phyloP scores from a whole-genome alignment of 2,113 vertebrate genomes.

The Tichodroma muraria region DNA sequence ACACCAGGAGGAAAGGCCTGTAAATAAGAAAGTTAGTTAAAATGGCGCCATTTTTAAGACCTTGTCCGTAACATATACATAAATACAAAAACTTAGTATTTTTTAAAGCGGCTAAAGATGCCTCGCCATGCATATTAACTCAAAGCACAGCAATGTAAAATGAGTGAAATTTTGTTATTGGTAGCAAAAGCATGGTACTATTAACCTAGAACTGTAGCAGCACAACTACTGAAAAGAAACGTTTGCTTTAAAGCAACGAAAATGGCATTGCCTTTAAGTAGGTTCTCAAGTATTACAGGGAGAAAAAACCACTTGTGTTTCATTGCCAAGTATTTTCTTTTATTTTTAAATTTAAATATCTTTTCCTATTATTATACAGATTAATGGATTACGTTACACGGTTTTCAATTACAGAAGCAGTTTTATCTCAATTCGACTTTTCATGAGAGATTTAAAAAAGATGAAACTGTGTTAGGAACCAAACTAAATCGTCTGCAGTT shows the following conservation, averaged over 20 bases:
- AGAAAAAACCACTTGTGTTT: conserved; percentile 70
- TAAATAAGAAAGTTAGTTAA: conserved; percentile 57
- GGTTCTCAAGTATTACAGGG: conserved; percentile 57
- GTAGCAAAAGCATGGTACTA: conserved; percentile 76
- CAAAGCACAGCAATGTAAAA: conserved; percentile 79
- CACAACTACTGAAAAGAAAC: conserved; percentile 76
- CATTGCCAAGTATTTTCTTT: conserved; percentile 63
- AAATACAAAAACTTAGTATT: conserved; percentile 60
- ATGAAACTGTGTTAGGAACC: conserved; percentile 85
- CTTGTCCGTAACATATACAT: not conserved
- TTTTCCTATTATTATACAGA: conserved; percentile 59
- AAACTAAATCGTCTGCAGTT: conserved; percentile 60
- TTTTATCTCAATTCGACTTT: conserved; percentile 69
- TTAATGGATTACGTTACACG: conserved; percentile 58
- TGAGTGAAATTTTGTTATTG: conserved; percentile 78
- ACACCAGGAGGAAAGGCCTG: conserved; percentile 94
- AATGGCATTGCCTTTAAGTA: conserved; percentile 68
- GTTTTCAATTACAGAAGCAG: conserved; percentile 65
- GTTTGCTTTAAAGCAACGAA: conserved; percentile 70
- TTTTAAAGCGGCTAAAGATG: conserved; percentile 72
- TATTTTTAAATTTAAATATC: conserved; percentile 19
- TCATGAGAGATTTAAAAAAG: conserved; percentile 77
- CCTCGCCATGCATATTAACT: conserved; percentile 81
- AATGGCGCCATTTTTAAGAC: conserved; percentile 41
- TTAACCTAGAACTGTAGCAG: conserved; percentile 75